Conservation (phyloP, 2,888 invertebrate species). For the Oscheius sp. region DNA sequence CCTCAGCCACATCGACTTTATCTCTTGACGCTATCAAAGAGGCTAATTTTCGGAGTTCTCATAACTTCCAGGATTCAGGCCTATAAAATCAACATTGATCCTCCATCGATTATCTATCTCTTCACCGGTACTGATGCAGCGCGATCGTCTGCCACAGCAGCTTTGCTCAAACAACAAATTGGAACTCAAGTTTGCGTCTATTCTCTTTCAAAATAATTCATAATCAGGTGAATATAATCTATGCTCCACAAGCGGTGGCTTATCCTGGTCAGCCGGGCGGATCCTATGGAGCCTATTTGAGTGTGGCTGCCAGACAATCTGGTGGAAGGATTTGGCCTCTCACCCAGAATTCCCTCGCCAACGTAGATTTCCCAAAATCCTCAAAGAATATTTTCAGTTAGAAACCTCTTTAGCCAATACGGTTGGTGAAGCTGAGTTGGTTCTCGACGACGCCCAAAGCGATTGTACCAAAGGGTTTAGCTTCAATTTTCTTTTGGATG, state of each 20-base stretch:
- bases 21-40: slow-evolving; percentile 3
- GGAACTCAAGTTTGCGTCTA: slow-evolving; percentile 13
- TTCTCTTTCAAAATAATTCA: neutral
- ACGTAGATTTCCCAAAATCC: neutral
- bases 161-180: neutral
- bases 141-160: neutral
- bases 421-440: slow-evolving; percentile 35
- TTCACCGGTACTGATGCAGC: slow-evolving; percentile 7
- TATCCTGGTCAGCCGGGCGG: slow-evolving; percentile 2
- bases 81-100: slow-evolving; percentile 14
- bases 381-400: neutral
- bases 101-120: slow-evolving; percentile 16
- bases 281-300: neutral
- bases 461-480: neutral
- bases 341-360: slow-evolving; percentile 10
- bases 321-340: slow-evolving; percentile 46
- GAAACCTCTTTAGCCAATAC: slow-evolving; percentile 1
- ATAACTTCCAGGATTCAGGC: slow-evolving; percentile 6
- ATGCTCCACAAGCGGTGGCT: neutral
- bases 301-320: slow-evolving; percentile 35
- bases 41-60: neutral
- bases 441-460: slow-evolving; percentile 35
- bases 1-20: neutral
- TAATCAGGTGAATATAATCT: slow-evolving; percentile 29
- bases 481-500: neutral